A percentile compares a stretch with the other conserved stretches of the same genome.
These are phyloP conservation scores for Passer domesticus DNA, from an alignment of 2,113 vertebrate species.

Conservation along the genomic window DNA sequence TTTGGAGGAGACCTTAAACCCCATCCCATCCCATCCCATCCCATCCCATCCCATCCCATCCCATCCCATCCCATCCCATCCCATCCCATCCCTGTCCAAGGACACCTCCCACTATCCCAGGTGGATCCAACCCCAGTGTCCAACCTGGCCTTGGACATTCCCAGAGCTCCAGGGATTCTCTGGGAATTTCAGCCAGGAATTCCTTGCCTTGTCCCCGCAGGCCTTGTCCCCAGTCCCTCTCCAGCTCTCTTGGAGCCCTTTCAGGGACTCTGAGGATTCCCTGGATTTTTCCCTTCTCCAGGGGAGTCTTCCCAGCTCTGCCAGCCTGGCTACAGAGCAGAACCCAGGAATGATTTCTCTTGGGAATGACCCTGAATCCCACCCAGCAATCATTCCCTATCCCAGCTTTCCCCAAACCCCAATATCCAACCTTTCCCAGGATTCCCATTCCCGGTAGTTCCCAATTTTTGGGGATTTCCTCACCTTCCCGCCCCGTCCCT, in stretches of 20 bases:
- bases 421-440: fast-evolving
- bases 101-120: no score
- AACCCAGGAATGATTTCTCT: neutral
- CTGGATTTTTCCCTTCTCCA: neutral
- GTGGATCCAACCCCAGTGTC: no score
- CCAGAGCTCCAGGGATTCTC: no score
- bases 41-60: no score
- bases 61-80: no score
- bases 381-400: no score
- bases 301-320: neutral
- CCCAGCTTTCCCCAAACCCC: no score
- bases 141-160: no score
- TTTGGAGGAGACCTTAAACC: no score
- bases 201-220: neutral
- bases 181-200: no score
- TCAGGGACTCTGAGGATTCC: neutral
- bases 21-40: no score
- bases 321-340: neutral
- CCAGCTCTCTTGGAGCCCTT: neutral
- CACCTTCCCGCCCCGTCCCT: neutral
- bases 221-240: neutral
- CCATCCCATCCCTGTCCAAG: no score
- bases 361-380: neutral
- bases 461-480: neutral
- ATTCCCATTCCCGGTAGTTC: neutral